Percentiles rank a stretch among this genome's conserved stretches.
Evolutionary conservation across 2,797 vertebrate species (phyloP).

Genomic region (Ctenopoma multispine): DNA sequence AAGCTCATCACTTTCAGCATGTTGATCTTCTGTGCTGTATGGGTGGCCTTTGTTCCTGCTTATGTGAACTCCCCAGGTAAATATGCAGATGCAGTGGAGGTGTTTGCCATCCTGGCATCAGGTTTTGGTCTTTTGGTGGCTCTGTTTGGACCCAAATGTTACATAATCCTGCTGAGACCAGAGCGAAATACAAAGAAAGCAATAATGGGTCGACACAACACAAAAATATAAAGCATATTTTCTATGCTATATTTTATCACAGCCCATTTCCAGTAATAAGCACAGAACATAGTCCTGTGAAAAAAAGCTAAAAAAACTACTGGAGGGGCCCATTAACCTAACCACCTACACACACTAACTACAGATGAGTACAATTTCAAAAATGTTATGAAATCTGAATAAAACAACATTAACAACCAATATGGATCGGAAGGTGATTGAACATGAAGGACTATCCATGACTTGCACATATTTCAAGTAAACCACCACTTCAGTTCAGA

Average conservation of each 20-base stretch:
- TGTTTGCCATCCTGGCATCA: constrained; percentile 77
- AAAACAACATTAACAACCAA: too few relatives aligned
- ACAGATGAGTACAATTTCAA: too few relatives aligned
- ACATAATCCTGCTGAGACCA: constrained; percentile 64
- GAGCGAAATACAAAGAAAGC: constrained; percentile 75
- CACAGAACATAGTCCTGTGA: too few relatives aligned
- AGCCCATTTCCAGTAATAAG: too few relatives aligned
- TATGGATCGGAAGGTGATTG: too few relatives aligned
- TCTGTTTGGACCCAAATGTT: constrained; percentile 74
- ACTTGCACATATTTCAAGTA: too few relatives aligned
- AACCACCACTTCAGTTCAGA: too few relatives aligned
- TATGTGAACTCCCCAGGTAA: constrained; percentile 79
- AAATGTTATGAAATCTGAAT: too few relatives aligned
- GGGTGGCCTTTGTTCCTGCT: constrained; percentile 72
- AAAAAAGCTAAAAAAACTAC: not conserved
- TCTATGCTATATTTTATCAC: not conserved
- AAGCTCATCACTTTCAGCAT: constrained; percentile 77
- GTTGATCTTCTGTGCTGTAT: constrained; percentile 75
- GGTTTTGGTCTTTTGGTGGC: constrained; percentile 72
- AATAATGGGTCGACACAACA: not conserved
- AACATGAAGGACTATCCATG: too few relatives aligned
- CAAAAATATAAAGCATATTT: not conserved
- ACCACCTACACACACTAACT: not conserved
- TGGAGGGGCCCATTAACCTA: too few relatives aligned
- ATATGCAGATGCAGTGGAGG: constrained; percentile 77